phyloP scores from a whole-genome alignment of 2,888 invertebrate species.

The Pterostichus madidus region DNA sequence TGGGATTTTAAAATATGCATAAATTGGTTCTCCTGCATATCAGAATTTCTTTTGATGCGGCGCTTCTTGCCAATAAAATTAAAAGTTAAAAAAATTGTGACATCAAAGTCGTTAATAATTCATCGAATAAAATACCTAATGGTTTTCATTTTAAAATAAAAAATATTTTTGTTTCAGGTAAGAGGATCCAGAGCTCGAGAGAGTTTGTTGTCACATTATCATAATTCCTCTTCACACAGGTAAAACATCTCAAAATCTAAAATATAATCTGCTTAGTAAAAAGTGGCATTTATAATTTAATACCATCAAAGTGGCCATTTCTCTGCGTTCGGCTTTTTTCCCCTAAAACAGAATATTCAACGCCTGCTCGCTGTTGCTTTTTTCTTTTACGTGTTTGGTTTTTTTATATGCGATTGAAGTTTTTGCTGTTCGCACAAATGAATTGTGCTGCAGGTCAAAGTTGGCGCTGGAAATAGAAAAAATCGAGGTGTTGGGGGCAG shows the following conservation, averaged over 20 bases:
- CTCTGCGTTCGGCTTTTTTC: not conserved
- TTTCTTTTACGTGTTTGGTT: not conserved
- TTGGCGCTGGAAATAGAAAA: constrained; percentile 35
- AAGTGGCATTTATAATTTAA: constrained; percentile 29
- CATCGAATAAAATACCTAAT: too few relatives aligned
- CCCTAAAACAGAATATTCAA: constrained; percentile 20
- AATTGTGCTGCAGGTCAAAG: constrained; percentile 37
- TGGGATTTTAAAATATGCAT: too few relatives aligned
- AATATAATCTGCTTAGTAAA: constrained; percentile 10
- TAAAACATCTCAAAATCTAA: not conserved
- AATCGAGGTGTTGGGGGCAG: constrained; percentile 39
- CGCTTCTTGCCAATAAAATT: too few relatives aligned
- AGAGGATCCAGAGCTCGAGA: not conserved
- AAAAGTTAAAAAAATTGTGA: too few relatives aligned
- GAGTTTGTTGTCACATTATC: constrained; percentile 1
- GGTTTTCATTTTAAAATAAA: not conserved
- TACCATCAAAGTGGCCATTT: constrained; percentile 24
- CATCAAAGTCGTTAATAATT: too few relatives aligned
- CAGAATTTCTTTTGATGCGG: too few relatives aligned
- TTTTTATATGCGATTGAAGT: constrained; percentile 10
- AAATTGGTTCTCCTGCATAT: too few relatives aligned
- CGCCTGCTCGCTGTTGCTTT: constrained; percentile 27
- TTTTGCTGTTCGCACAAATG: constrained; percentile 30
- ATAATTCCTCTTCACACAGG: not conserved
- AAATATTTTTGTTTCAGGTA: constrained; percentile 38